These are phyloP conservation scores for Passer domesticus DNA, from an alignment of 2,113 vertebrate genomes.

Conservation along the genomic window DNA sequence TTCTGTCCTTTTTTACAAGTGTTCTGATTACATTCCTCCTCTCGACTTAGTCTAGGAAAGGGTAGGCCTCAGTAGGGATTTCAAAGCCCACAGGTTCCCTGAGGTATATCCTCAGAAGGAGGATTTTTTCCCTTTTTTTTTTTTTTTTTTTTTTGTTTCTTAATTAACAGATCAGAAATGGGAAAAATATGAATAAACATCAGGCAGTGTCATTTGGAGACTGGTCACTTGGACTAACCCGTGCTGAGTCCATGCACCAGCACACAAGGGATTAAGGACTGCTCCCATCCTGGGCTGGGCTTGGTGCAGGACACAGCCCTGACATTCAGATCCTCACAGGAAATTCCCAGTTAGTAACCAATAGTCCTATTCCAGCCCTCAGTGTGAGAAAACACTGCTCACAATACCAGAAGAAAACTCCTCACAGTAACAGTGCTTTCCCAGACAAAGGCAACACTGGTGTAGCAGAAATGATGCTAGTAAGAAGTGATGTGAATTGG, in stretches of 20 bases:
- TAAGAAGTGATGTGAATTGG: slow-evolving; percentile 11
- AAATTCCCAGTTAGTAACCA: neutral
- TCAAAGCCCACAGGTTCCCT: neutral
- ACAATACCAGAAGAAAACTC: neutral
- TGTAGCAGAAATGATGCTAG: neutral
- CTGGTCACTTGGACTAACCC: neutral
- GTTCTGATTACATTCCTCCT: neutral
- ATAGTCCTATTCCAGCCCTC: neutral
- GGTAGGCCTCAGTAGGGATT: neutral
- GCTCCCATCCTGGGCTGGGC: neutral
- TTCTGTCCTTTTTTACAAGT: neutral
- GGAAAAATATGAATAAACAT: slow-evolving; percentile 47
- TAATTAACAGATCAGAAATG: too few species aligned
- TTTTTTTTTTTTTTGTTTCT: neutral
- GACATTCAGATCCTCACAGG: neutral
- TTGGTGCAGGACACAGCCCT: neutral
- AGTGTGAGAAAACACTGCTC: neutral
- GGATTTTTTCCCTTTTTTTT: neutral
- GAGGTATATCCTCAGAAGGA: neutral
- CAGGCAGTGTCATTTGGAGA: neutral
- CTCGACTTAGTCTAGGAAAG: neutral
- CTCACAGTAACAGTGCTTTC: neutral
- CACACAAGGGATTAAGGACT: neutral
- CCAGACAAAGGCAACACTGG: neutral
- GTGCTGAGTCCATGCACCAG: neutral